phyloP scores from a whole-genome alignment of 2,888 invertebrate species.

The Taphrorychus bicolor region DNA sequence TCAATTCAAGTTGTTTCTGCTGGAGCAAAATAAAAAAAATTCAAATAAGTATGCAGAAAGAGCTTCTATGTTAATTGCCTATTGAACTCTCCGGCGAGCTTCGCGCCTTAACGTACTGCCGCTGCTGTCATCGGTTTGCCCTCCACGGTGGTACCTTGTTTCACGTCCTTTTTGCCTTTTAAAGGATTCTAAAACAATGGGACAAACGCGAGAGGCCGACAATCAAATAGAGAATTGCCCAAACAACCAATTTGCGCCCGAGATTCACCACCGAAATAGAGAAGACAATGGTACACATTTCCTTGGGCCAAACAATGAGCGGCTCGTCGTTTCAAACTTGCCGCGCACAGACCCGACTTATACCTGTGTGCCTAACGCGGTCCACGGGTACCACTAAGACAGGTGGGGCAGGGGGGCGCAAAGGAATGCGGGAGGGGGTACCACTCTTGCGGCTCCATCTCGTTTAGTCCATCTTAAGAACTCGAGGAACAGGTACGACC shows the following conservation, averaged over 20 bases:
- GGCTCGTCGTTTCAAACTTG: slow-evolving; percentile 33
- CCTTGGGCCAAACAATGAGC: slow-evolving; percentile 56
- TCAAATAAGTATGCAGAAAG: too few relatives aligned
- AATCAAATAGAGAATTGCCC: slow-evolving; percentile 1
- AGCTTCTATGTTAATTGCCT: too few relatives aligned
- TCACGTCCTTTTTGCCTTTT: not conserved
- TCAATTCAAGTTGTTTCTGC: too few relatives aligned
- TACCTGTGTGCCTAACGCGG: slow-evolving; percentile 34
- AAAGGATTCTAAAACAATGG: not conserved
- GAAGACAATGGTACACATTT: slow-evolving; percentile 57
- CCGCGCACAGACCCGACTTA: slow-evolving; percentile 35
- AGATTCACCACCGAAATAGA: slow-evolving; percentile 48
- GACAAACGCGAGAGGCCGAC: not conserved
- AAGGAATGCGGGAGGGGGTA: slow-evolving; percentile 57
- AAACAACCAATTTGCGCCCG: slow-evolving; percentile 3
- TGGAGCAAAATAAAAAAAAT: too few relatives aligned
- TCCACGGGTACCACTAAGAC: slow-evolving; percentile 19
- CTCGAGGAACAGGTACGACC: slow-evolving; percentile 49
- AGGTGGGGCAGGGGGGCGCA: slow-evolving; percentile 52
- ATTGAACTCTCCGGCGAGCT: too few relatives aligned
- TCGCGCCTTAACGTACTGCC: too few relatives aligned
- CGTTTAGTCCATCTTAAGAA: slow-evolving; percentile 58
- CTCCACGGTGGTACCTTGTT: not conserved
- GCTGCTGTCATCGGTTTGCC: too few relatives aligned
- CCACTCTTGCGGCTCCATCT: slow-evolving; percentile 54